Evolutionary conservation across 2,888 invertebrate species (phyloP), one percentile per base, ranked within the genome.

Genomic region (Leptinotarsa peninsularis): DNA sequence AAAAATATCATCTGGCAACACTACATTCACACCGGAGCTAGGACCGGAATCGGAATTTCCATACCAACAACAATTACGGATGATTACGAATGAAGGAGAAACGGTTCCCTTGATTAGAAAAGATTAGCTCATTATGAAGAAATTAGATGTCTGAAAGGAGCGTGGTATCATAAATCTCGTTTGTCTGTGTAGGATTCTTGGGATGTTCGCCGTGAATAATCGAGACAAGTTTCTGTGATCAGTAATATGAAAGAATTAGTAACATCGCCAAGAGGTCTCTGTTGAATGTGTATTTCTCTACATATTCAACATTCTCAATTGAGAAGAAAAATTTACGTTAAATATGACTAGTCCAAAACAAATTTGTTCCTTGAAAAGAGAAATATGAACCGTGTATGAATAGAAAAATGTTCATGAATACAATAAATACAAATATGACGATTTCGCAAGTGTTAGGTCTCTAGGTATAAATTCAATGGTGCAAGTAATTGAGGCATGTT

Each of bases 121-220:
- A 54, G 70, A 70, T 70, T 23, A 54, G 60, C 56, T 70, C 43
- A 70, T 70, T 70, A 70, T 70, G 49, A 58, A 70, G 70, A 70
- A 70, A 70, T 70, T 70, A 70, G 58, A 49, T 70, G 70, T 58
- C 21, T 49, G 49, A 49, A 17, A 49, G 60, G 58, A 58, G 17
- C 43, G 49, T 49, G 58, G 70, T 70, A 4, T 21, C 58, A 70
- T 70, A 70, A 70, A 70, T 70, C 14, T 58, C 14, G 60, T 49
- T 18, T 43, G n/a, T 58, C 15, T 58, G 70, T 58, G 70, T 70
- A 70, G 70, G 70, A 70, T 49, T 60, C 7, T 3, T n/a, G 33
- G 33, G 27, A 60, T 56, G 54, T 7, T 21, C 18, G 18, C 56
- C 18, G 56, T 33, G 52, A 27, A 17, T 69, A 50, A 33, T 49